Evolutionary conservation across 2,888 invertebrate species (phyloP).

Genomic region (Allolobophora icterica): DNA sequence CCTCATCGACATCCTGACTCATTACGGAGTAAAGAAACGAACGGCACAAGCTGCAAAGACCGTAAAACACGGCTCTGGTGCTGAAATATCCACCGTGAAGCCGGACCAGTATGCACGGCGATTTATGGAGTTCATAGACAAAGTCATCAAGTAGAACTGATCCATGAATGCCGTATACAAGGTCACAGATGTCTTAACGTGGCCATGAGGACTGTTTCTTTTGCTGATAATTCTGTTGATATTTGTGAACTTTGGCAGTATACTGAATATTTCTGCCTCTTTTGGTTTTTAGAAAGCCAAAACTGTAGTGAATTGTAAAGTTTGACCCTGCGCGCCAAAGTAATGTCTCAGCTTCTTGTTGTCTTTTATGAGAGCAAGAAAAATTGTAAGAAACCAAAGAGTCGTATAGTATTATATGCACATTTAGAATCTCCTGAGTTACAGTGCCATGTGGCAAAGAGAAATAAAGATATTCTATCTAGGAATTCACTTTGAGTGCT

Average conservation of each 20-base stretch:
- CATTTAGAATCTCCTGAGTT: not conserved
- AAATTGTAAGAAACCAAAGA: not conserved
- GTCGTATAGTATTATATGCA: not conserved
- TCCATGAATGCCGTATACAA: not conserved
- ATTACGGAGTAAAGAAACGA: constrained; percentile 95
- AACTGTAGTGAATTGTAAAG: not conserved
- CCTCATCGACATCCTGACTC: constrained; percentile 93
- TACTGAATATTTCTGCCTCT: not conserved
- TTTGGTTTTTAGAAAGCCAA: not conserved
- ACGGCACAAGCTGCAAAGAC: constrained; percentile 99
- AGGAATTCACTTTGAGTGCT: not conserved
- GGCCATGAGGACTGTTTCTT: not conserved
- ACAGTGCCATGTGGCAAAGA: not conserved
- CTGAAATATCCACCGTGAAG: constrained; percentile 98
- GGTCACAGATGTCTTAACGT: not conserved
- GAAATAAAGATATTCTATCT: not conserved
- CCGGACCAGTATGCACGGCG: constrained; percentile 98
- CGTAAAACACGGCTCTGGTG: constrained; percentile 91
- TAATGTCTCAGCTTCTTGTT: not conserved
- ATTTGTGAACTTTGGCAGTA: not conserved
- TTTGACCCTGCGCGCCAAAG: not conserved
- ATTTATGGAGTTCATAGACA: constrained; percentile 88
- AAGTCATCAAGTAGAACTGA: constrained; percentile 31
- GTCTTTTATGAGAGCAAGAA: not conserved
- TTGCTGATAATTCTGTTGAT: not conserved